phyloP scores from a whole-genome alignment of 2,888 invertebrate species.

The Drosophila maculinotata region DNA sequence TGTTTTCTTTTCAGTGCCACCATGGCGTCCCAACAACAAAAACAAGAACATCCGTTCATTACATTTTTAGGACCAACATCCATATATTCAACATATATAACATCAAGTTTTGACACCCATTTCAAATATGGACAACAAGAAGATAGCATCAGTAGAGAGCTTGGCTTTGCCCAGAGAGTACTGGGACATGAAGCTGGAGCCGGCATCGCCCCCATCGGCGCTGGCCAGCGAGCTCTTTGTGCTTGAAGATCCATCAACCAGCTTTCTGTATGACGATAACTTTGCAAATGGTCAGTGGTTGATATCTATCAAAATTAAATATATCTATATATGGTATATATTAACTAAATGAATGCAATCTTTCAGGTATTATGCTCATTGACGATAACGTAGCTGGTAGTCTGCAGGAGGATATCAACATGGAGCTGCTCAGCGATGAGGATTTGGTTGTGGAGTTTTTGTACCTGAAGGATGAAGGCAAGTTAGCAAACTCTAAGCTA shows the following conservation, averaged over 20 bases:
- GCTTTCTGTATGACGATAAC: slow-evolving; percentile 78
- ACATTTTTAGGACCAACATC: slow-evolving; percentile 88
- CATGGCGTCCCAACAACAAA: slow-evolving; percentile 90
- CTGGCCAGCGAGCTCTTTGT: slow-evolving; percentile 79
- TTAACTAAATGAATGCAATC: neutral
- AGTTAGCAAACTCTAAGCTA: slow-evolving; percentile 36
- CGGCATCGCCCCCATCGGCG: slow-evolving; percentile 79
- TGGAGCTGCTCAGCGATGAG: slow-evolving; percentile 70
- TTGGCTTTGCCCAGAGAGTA: slow-evolving; percentile 83
- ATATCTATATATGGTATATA: slow-evolving; percentile 1
- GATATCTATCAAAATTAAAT: too few relatives aligned
- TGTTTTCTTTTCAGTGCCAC: slow-evolving; percentile 89
- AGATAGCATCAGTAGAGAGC: slow-evolving; percentile 80
- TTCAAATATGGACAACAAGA: slow-evolving; percentile 43
- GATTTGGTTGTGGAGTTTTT: slow-evolving; percentile 80
- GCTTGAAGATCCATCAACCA: slow-evolving; percentile 69
- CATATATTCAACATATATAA: slow-evolving; percentile 57
- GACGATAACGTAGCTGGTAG: slow-evolving; percentile 33
- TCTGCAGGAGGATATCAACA: slow-evolving; percentile 37
- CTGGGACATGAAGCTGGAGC: slow-evolving; percentile 85
- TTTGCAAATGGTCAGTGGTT: slow-evolving; percentile 81
- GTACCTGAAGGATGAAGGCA: slow-evolving; percentile 81
- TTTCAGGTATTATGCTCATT: slow-evolving; percentile 73
- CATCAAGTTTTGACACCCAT: slow-evolving; percentile 47
- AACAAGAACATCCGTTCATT: slow-evolving; percentile 84